Base-by-base conservation (phyloP, 2,113 vertebrate species). In the Chinchilla lanigera region DNA sequence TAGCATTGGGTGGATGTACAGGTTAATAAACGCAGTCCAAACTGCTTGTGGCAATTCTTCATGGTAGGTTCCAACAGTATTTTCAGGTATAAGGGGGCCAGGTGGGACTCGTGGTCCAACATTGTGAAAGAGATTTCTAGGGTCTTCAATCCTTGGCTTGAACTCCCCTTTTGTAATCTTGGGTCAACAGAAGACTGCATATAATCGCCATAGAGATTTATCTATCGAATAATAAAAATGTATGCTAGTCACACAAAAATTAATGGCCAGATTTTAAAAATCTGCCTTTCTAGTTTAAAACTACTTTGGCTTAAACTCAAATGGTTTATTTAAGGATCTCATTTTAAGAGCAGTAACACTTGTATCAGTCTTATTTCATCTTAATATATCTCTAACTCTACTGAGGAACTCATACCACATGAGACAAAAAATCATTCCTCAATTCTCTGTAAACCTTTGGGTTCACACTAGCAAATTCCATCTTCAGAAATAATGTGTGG, bases 231-330 rank as follows among this genome's bases (percentile, higher is more conserved):
- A 96, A 12, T 89, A 63, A 93, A 77, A 91, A n/a, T 54, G 75
- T 24, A 89, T 60, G 90, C 5, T 63, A 35, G 11, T 63, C 52
- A 86, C 28, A 60, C 52, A 78, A 69, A 50, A 93, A 82, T 67
- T 69, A 83, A 38, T 69, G 47, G 26, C 47, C 87, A 93, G 30
- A 52, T 82, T 58, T 89, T 63, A 89, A 97, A 96, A 75, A 38
- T 80, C 50, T 84, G 54, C 81, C 67, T 83, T 63, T 54, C 2
- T 56, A 22, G 38, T 58, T 86, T 89, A 85, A 94, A 90, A 33
- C 11, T 75, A 75, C 38, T 75, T 75, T 75, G 44, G 56, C 38
- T 78, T 33, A 92, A 96, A 87, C 85, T 28, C 83, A 28, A 87
- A 87, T 61, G 58, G 33, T 91, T 44, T 78, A 56, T 12, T 63